Evolutionary conservation across 2,888 invertebrate genomes (phyloP).

Genomic region (Rhagonycha lutea): DNA sequence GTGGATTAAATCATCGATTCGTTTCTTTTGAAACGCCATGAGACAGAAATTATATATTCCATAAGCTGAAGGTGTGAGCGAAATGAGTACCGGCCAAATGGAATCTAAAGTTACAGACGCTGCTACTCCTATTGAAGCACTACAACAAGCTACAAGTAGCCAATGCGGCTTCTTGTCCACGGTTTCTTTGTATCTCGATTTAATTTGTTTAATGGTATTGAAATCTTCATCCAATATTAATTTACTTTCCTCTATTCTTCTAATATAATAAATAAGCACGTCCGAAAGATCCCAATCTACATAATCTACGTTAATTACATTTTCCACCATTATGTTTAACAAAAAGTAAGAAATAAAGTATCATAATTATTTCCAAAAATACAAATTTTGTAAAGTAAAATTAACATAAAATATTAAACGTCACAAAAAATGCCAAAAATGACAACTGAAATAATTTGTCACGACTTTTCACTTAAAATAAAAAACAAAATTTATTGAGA

Average conservation of each 20-base stretch:
- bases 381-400: neutral
- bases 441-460: neutral
- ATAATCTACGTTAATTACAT: neutral
- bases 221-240: conserved; percentile 1
- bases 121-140: neutral
- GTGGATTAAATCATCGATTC: neutral
- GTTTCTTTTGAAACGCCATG: neutral
- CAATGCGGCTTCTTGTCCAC: neutral
- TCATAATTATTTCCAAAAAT: neutral
- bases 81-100: neutral
- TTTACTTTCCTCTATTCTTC: neutral
- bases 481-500: too few relatives aligned
- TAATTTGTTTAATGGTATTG: neutral
- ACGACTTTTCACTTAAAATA: too few relatives aligned
- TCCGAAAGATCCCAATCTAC: neutral
- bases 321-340: neutral
- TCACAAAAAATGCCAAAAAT: neutral
- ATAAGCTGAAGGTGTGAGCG: neutral
- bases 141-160: neutral
- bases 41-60: neutral
- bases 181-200: neutral
- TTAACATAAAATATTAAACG: neutral
- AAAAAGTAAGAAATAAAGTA: neutral
- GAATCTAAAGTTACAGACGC: neutral
- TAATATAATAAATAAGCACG: neutral